A percentile compares a stretch with the other conserved stretches of the same genome.
phyloP scores from a whole-genome alignment of 2,888 invertebrate genomes.

The Tiphia femorata region DNA sequence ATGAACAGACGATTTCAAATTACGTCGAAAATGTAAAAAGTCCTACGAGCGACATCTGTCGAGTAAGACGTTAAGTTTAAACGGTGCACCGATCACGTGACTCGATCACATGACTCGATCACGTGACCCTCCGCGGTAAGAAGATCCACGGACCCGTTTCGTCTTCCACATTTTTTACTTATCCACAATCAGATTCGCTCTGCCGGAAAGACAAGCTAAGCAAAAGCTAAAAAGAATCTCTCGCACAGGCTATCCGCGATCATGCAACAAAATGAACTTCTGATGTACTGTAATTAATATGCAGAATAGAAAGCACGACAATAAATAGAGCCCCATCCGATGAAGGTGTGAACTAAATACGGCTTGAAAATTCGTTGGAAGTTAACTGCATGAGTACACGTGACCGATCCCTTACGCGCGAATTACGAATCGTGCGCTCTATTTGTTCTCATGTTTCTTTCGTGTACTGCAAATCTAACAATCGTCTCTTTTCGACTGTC shows the following conservation, averaged over 20 bases:
- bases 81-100: no score
- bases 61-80: neutral
- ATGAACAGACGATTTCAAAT: no score
- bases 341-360: constrained; percentile 9
- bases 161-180: constrained; percentile 27
- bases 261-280: constrained; percentile 13
- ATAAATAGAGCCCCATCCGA: constrained; percentile 46
- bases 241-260: neutral
- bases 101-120: no score
- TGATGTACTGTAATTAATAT: constrained; percentile 34
- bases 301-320: constrained; percentile 50
- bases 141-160: constrained; percentile 17
- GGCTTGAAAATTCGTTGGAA: constrained; percentile 32
- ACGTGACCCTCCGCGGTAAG: no score
- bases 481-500: no score
- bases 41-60: no score
- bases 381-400: neutral
- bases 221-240: neutral
- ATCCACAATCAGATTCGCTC: constrained; percentile 13
- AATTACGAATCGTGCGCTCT: neutral
- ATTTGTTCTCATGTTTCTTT: neutral
- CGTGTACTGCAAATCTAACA: neutral
- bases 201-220: no score
- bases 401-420: neutral
- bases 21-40: no score